Percentiles rank a stretch among this genome's conserved stretches.
Evolutionary conservation across 2,888 invertebrate species (phyloP).

Genomic region (Melangyna quadrimaculata): DNA sequence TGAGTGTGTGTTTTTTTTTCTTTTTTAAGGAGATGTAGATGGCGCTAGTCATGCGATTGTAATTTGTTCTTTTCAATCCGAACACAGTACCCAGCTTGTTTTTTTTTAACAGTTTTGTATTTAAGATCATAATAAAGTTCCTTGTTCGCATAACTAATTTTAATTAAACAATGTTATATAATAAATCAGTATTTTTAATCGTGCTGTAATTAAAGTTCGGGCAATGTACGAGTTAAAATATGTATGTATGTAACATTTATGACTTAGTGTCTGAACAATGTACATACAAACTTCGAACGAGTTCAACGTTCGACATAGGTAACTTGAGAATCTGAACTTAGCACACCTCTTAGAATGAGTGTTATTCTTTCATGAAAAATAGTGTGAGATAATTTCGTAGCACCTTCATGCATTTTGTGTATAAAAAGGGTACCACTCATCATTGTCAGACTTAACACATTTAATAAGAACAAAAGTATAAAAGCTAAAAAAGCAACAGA

Average conservation of each 20-base stretch:
- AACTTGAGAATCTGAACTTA: slow-evolving; percentile 54
- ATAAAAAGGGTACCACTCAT: slow-evolving; percentile 37
- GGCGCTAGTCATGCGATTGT: slow-evolving; percentile 37
- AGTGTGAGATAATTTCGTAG: slow-evolving; percentile 60
- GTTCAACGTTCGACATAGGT: slow-evolving; percentile 58
- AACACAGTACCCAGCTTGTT: not conserved
- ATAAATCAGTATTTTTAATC: slow-evolving; percentile 21
- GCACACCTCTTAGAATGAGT: slow-evolving; percentile 42
- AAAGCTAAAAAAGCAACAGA: slow-evolving; percentile 24
- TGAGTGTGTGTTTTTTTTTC: not conserved
- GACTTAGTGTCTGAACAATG: no score
- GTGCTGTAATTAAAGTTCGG: slow-evolving; percentile 52
- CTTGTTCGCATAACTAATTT: slow-evolving; percentile 59
- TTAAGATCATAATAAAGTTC: slow-evolving; percentile 28
- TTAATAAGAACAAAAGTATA: slow-evolving; percentile 61
- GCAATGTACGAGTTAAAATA: not conserved
- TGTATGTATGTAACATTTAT: not conserved
- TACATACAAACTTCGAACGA: slow-evolving; percentile 4
- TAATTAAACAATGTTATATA: slow-evolving; percentile 53
- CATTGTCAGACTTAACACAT: slow-evolving; percentile 57
- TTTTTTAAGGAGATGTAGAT: not conserved
- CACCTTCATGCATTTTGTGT: slow-evolving; percentile 23
- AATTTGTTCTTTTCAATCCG: not conserved
- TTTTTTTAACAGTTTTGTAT: not conserved
- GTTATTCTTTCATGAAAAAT: slow-evolving; percentile 18